Conservation (phyloP, 2,113 vertebrate genomes). For the Progne subis region DNA sequence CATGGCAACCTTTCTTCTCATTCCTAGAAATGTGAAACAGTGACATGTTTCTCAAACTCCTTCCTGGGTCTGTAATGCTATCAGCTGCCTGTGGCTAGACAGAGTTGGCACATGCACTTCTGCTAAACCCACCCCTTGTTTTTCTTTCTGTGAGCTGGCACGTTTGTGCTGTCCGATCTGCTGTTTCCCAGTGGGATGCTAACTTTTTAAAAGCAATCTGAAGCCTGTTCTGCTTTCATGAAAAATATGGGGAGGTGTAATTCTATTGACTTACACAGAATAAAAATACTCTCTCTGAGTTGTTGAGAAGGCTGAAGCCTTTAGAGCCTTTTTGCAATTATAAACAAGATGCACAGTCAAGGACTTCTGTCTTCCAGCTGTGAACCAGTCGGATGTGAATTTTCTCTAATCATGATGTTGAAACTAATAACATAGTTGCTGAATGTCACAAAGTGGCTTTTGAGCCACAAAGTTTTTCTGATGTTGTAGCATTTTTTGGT, state of each 20-base stretch:
- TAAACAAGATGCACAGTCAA: neutral
- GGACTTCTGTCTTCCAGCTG: neutral
- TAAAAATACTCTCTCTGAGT: neutral
- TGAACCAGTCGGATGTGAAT: neutral
- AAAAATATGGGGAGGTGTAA: neutral
- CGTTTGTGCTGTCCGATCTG: accelerated
- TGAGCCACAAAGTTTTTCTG: neutral
- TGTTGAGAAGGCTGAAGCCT: neutral
- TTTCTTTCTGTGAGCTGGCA: neutral
- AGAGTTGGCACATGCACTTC: neutral
- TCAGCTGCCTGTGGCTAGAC: neutral
- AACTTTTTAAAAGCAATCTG: neutral
- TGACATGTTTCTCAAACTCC: neutral
- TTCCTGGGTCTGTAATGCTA: neutral
- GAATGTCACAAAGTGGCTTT: neutral
- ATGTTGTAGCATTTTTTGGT: neutral
- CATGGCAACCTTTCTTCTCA: neutral
- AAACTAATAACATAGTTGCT: neutral
- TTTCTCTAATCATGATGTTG: neutral
- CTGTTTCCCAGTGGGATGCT: neutral
- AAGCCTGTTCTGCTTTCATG: neutral
- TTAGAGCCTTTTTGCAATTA: neutral
- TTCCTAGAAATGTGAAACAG: neutral
- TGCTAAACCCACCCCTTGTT: neutral
- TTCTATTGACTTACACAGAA: neutral